Conservation (phyloP, 2,113 vertebrate genomes). For the Aphelocoma coerulescens region DNA sequence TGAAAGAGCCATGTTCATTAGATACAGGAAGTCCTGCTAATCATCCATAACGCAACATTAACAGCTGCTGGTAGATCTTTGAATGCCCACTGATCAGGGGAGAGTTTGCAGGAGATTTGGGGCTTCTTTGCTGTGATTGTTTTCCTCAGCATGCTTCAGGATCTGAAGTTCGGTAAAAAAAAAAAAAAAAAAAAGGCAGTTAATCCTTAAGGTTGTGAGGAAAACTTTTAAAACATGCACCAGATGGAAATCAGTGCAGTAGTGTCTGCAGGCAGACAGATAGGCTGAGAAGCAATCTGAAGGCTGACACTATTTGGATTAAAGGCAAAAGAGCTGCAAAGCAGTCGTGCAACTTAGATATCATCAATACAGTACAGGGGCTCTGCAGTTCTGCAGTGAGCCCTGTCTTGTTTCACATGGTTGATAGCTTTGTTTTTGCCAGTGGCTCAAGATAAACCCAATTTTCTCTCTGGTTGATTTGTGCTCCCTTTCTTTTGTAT, state of each 20-base stretch:
- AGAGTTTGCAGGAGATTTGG: slow-evolving; percentile 6
- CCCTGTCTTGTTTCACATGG: background rate
- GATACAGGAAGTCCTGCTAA: slow-evolving; percentile 60
- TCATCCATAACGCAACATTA: slow-evolving; percentile 19
- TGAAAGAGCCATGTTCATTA: slow-evolving; percentile 52
- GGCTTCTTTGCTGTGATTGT: slow-evolving; percentile 44
- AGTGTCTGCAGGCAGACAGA: slow-evolving; percentile 19
- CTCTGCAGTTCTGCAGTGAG: background rate
- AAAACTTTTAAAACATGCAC: slow-evolving; percentile 4
- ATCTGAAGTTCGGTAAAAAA: background rate
- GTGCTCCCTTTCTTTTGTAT: background rate
- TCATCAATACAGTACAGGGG: background rate
- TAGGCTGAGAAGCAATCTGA: background rate
- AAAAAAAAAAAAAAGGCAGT: background rate
- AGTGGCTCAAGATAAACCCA: background rate
- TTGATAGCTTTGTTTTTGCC: background rate
- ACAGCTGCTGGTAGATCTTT: slow-evolving; percentile 50
- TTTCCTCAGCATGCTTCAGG: background rate
- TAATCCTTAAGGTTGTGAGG: background rate
- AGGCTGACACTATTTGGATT: background rate
- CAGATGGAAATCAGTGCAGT: slow-evolving; percentile 35
- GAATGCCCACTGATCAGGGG: background rate
- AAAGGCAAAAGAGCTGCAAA: background rate
- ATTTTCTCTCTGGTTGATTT: slow-evolving; percentile 37
- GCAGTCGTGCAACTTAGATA: background rate